phyloP scores from a whole-genome alignment of 2,797 vertebrate genomes.

The Tauraco hartlaubi region DNA sequence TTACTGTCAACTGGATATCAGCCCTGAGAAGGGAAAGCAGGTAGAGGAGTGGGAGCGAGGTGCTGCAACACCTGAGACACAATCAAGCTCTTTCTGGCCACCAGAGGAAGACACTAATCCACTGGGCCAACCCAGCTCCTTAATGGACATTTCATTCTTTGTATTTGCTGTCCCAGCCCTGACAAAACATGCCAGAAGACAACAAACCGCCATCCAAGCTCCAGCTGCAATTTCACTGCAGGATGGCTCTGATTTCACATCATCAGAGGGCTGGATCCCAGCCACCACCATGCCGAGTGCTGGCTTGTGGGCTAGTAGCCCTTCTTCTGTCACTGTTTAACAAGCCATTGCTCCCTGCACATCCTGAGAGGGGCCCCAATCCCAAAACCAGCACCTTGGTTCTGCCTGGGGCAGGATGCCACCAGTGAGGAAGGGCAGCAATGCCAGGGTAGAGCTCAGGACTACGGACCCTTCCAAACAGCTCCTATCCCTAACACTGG shows the following conservation, averaged over 20 bases:
- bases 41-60: neutral
- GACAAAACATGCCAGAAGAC: neutral
- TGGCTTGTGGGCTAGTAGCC: neutral
- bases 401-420: neutral
- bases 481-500: neutral
- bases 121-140: neutral
- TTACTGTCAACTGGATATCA: neutral
- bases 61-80: neutral
- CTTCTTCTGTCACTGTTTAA: neutral
- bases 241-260: neutral
- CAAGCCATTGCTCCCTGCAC: neutral
- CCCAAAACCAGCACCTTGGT: neutral
- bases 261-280: neutral
- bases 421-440: fast-evolving
- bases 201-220: neutral
- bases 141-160: neutral
- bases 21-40: neutral
- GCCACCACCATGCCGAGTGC: fast-evolving
- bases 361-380: neutral
- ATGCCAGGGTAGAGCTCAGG: neutral
- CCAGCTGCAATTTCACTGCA: neutral
- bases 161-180: neutral
- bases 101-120: neutral
- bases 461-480: fast-evolving
- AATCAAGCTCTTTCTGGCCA: neutral